Evolutionary conservation across 1,140 invertebrate genomes (phyloP), one percentile per base, ranked within the genome.

Genomic region (Orius insidiosus): DNA sequence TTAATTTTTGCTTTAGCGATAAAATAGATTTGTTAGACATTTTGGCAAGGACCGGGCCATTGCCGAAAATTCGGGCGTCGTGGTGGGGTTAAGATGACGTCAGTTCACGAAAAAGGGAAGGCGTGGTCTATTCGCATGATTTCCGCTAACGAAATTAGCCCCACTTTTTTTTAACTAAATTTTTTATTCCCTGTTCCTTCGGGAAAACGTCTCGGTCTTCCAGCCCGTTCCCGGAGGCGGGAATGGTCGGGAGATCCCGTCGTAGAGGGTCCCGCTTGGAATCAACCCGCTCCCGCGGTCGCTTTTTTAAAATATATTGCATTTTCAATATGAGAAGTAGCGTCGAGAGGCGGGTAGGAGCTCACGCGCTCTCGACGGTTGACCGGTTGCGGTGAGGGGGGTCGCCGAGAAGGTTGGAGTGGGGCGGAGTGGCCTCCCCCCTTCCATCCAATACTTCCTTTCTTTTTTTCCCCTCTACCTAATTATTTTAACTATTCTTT

Each of bases 271-370:
- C n/a, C 38, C 11, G 16, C 15, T 40, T 40, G 16, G 5, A 40
- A 16, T 24, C 24, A 24, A 24, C 39, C 10, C 44, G 44, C 14
- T 14, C 10, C 31, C 30, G 44, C 10, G 15, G 33, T 16, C n/a
- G 38, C 7, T 33, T 47, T 47, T 47, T 47, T 40, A 45, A 47
- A 47, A 47, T 47, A 47, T 47, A 47, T 47, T 47, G 46, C 46
- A 47, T 47, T 47, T 47, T 47, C 46, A 47, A 47, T 47, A 47
- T 39, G 38, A 47, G 38, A 40, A 24, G 19, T 36, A 41, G 3
- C 46, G 37, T 2, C 7, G 19, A 41, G 46, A 37, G 30, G 46
- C 6, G 11, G 2, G 11, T 3, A 47, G 46, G 46, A 47, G 46
- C 19, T 47, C 11, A 18, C 16, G 42, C 16, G 42, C 6, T 3